These are phyloP conservation scores for Lithobates sylvaticus DNA, from an alignment of 2,797 vertebrate genomes.

Conservation along the genomic window DNA sequence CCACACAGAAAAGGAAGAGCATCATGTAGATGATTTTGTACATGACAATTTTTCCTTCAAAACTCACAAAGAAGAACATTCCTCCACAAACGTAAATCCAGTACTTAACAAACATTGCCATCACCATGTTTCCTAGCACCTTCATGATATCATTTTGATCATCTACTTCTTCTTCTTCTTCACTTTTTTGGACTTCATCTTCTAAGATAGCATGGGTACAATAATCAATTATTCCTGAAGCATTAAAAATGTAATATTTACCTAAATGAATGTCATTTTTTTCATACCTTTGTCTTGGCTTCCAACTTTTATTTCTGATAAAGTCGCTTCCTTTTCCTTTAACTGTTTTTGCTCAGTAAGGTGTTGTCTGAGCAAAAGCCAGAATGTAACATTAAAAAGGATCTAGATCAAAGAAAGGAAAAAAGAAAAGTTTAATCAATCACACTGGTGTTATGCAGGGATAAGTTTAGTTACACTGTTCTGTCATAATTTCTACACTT, in stretches of 20 bases:
- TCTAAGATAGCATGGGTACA: not conserved
- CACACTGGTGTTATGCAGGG: not conserved
- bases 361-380: conserved; percentile 94
- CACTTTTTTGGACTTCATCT: conserved; percentile 76
- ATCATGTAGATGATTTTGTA: conserved; percentile 99
- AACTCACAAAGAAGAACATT: conserved; percentile 99
- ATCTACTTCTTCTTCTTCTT: conserved; percentile 76
- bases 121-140: conserved; percentile 92
- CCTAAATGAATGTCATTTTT: not conserved
- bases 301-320: conserved; percentile 89
- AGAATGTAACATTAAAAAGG: conserved; percentile 94
- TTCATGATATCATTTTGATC: conserved; percentile 92
- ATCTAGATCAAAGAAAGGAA: conserved; percentile 79
- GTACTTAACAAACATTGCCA: conserved; percentile 95
- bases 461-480: not conserved
- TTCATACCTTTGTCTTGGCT: conserved; percentile 87
- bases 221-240: not conserved
- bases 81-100: conserved; percentile 98
- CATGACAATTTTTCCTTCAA: conserved; percentile 94
- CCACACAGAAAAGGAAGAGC: conserved; percentile 95
- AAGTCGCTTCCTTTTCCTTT: conserved; percentile 77
- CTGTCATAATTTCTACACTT: too few relatives aligned
- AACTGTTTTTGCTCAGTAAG: conserved; percentile 90
- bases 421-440: conserved; percentile 24
- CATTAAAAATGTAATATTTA: not conserved